Evolutionary conservation across 2,113 vertebrate species (phyloP).

Genomic region (Furnarius figulus): DNA sequence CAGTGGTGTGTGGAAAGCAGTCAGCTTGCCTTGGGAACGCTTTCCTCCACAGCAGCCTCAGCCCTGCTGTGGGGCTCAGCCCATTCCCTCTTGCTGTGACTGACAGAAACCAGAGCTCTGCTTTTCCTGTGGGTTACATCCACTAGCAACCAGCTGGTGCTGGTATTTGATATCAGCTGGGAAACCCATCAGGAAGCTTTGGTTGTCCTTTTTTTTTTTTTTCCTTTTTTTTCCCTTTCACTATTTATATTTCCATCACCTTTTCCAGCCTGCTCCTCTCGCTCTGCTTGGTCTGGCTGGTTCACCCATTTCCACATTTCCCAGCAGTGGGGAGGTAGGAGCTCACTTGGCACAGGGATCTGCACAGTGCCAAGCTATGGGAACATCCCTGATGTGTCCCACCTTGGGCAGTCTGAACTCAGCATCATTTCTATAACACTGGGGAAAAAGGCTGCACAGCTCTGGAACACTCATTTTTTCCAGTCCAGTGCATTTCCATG

Average conservation of each 20-base stretch:
- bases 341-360: not conserved
- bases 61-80: not conserved
- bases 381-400: not conserved
- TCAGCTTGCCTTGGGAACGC: not conserved
- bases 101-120: constrained; percentile 43
- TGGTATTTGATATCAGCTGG: constrained; percentile 11
- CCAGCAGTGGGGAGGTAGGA: not conserved
- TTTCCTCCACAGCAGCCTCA: not conserved
- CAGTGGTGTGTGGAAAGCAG: not conserved
- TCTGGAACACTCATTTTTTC: not conserved
- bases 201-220: not conserved
- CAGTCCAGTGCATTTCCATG: not conserved
- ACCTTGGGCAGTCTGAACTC: not conserved
- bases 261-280: not conserved
- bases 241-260: not conserved
- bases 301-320: not conserved
- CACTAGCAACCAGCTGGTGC: not conserved
- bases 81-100: not conserved
- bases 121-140: not conserved
- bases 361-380: not conserved
- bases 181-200: not conserved
- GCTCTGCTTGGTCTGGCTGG: not conserved
- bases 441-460: not conserved
- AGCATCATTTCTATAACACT: not conserved
- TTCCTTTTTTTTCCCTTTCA: too few relatives aligned